Base-by-base conservation (phyloP, 2,888 invertebrate species). In the Proisotoma minuta region DNA sequence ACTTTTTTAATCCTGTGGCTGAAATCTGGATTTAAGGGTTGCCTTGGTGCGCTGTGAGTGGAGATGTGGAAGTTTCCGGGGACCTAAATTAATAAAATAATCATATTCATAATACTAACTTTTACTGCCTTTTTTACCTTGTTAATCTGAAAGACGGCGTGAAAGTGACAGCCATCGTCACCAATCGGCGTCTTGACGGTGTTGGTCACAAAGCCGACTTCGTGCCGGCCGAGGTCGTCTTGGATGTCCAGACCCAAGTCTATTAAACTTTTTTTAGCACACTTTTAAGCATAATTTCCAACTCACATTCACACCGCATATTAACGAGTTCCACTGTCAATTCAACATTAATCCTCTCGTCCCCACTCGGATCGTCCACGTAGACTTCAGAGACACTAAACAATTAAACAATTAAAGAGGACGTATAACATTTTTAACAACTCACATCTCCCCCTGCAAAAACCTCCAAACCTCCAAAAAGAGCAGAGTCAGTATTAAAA, bases 141-240 rank as follows among this genome's bases (percentile, higher is more conserved):
- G 67, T 80, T 79, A 15, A 79, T 76, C 60, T 75, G 75, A 68
- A 81, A 78, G 59, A 74, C 78, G 5, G 81, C 79, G 69, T 81
- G 79, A 75, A 83, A 81, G 23, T 79, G 74, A 72, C 83, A 84
- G 1, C 83, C 83, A 18, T 74, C 74, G 47, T 76, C 76, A 4
- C 76, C 75, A 3, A 79, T 60, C 12, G 80, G 79, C 22, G 75
- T 75, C 72, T 82, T 82, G 10, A 77, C 75, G 8, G 81, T 82
- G 70, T 82, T 80, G 63, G 82, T 82, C 15, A 81, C 77, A 74
- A 82, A 82, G 3, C 82, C 82, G 18, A 84, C 82, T 75, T 83
- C 83, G 75, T 83, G 83, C 53, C 83, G 75, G 0, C 83, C 83
- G 76, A 81, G 78, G 61, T 83, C 82, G 77, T 83, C 83, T 75